These are phyloP conservation scores for Kryptolebias ocellatus DNA, from an alignment of 2,797 vertebrate species.

Conservation along the genomic window DNA sequence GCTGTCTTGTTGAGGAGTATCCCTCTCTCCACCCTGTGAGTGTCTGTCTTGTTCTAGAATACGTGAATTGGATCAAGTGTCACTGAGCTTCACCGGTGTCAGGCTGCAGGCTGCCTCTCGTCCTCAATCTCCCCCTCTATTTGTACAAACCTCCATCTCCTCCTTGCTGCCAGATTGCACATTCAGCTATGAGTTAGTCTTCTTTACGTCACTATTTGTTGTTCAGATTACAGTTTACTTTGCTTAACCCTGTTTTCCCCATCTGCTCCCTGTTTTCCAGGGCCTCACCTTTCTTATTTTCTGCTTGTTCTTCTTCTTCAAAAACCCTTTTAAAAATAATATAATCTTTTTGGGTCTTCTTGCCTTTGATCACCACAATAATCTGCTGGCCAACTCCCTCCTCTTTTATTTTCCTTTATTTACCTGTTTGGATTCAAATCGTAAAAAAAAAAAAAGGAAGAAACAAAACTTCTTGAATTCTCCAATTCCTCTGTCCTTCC, in stretches of 20 bases:
- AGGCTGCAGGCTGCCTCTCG: slow-evolving; percentile 5
- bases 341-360: not conserved
- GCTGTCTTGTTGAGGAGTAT: not conserved
- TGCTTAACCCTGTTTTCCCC: not conserved
- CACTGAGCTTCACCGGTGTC: slow-evolving; percentile 2
- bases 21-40: not conserved
- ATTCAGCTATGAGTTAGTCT: not conserved
- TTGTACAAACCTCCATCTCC: slow-evolving; percentile 4
- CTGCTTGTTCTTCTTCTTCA: not conserved
- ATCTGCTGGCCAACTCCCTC: not conserved
- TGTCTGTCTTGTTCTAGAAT: not conserved
- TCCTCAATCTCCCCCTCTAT: not conserved
- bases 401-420: not conserved
- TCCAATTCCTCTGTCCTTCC: not conserved
- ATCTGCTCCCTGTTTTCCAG: not conserved
- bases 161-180: not conserved
- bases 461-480: not conserved
- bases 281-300: not conserved
- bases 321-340: not conserved
- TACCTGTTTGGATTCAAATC: not conserved
- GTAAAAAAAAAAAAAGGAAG: not conserved
- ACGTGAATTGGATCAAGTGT: not conserved
- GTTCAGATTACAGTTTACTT: not conserved
- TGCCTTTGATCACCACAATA: not conserved
- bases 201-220: not conserved